phyloP scores from a whole-genome alignment of 1,140 invertebrate genomes.

The Helicoverpa zea region DNA sequence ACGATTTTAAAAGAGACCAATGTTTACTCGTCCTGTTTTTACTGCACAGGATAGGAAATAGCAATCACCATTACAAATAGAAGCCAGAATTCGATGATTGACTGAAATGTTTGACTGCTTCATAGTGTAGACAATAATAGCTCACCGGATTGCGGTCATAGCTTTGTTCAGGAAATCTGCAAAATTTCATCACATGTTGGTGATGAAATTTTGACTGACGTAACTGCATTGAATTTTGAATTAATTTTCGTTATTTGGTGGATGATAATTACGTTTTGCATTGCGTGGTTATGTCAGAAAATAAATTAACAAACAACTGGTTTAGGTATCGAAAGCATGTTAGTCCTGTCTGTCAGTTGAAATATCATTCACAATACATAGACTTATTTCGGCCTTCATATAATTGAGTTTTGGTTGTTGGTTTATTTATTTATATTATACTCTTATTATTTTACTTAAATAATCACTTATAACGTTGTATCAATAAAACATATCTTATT shows the following conservation, averaged over 20 bases:
- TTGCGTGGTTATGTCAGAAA: neutral
- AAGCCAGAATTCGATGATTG: slow-evolving; percentile 18
- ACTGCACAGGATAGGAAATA: neutral
- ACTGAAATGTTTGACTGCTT: slow-evolving; percentile 4
- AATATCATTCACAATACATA: too few relatives aligned
- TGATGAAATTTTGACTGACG: neutral
- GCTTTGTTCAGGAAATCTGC: neutral
- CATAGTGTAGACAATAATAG: neutral
- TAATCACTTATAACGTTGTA: too few relatives aligned
- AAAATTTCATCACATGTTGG: neutral
- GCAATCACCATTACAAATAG: slow-evolving; percentile 5
- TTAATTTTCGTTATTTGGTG: neutral
- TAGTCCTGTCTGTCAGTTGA: too few relatives aligned
- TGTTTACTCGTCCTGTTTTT: neutral
- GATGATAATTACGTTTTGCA: neutral
- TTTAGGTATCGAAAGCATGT: too few relatives aligned
- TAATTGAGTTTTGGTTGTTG: too few relatives aligned
- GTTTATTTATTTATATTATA: too few relatives aligned
- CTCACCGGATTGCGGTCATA: neutral
- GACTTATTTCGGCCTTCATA: too few relatives aligned
- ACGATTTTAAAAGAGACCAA: neutral
- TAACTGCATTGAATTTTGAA: neutral
- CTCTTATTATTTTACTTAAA: too few relatives aligned
- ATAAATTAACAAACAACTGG: neutral
- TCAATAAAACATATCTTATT: too few relatives aligned